phyloP scores from a whole-genome alignment of 64 coral and sea anemone genomes.

The Montipora foliosa region DNA sequence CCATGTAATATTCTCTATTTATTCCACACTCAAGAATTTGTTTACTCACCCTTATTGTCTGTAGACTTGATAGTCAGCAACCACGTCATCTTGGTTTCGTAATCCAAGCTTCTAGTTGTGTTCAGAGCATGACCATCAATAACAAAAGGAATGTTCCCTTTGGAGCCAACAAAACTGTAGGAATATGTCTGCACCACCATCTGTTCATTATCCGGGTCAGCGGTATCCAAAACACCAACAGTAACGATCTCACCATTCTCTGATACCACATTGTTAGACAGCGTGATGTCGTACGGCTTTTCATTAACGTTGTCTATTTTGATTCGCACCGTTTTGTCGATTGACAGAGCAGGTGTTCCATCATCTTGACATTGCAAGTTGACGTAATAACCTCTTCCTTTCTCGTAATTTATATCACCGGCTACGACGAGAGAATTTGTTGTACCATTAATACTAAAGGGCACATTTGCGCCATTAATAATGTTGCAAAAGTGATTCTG shows the following conservation, averaged over 20 bases:
- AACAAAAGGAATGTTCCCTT: conserved; percentile 53
- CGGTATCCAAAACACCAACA: conserved; percentile 58
- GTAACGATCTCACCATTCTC: conserved; percentile 69
- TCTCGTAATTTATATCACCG: conserved; percentile 71
- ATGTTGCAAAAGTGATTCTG: conserved; percentile 52
- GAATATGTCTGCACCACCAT: conserved; percentile 74
- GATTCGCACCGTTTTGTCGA: conserved; percentile 44
- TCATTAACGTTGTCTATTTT: conserved; percentile 62
- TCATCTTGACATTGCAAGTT: conserved; percentile 59
- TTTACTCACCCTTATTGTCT: conserved; percentile 79
- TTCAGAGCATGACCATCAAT: conserved; percentile 68
- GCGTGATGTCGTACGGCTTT: conserved; percentile 43
- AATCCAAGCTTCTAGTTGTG: conserved; percentile 84
- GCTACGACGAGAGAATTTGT: conserved; percentile 36
- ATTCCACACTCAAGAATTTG: background rate
- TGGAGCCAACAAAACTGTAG: conserved; percentile 51
- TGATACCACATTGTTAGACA: conserved; percentile 56
- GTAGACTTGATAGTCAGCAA: conserved; percentile 60
- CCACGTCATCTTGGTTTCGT: conserved; percentile 67
- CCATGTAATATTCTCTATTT: too few species aligned
- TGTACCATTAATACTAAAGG: conserved; percentile 51
- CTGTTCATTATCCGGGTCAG: conserved; percentile 87
- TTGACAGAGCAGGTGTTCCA: conserved; percentile 36
- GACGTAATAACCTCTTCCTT: background rate
- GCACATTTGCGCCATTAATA: conserved; percentile 29